A percentile compares a stretch with the other conserved stretches of the same genome.
Conservation (phyloP, 2,888 invertebrate species). For the Itoplectis maculator region DNA sequence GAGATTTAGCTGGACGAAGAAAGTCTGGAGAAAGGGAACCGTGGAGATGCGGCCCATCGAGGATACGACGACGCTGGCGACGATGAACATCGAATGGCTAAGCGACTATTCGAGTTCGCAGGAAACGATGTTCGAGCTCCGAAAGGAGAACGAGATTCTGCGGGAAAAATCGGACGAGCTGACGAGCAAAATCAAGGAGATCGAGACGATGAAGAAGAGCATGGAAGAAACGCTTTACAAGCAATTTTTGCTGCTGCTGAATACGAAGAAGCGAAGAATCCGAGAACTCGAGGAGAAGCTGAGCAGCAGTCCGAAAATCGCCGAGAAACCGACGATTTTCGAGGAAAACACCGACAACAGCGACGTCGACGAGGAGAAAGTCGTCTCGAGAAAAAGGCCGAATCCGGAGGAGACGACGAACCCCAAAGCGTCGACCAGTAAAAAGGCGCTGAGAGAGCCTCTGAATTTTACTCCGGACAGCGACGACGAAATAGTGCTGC, state of each 20-base stretch:
- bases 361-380: conserved; percentile 51
- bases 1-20: conserved; percentile 74
- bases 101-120: conserved; percentile 61
- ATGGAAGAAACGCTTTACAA: conserved; percentile 75
- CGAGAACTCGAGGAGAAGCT: conserved; percentile 70
- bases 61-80: conserved; percentile 66
- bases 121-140: conserved; percentile 28
- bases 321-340: conserved; percentile 50
- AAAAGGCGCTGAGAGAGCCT: neutral
- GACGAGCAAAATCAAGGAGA: conserved; percentile 59
- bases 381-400: neutral
- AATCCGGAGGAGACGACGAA: neutral
- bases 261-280: conserved; percentile 76
- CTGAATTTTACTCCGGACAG: conserved; percentile 44
- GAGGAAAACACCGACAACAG: conserved; percentile 73
- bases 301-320: conserved; percentile 29
- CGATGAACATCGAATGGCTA: conserved; percentile 64
- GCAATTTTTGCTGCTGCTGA: conserved; percentile 74
- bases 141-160: conserved; percentile 68
- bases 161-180: conserved; percentile 59
- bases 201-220: conserved; percentile 69
- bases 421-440: conserved; percentile 19
- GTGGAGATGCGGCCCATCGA: conserved; percentile 68
- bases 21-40: conserved; percentile 72
- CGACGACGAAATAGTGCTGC: conserved; percentile 61